Percentiles rank a stretch among this genome's conserved stretches.
Evolutionary conservation across 2,113 vertebrate genomes (phyloP).

Genomic region (Lycaon pictus): DNA sequence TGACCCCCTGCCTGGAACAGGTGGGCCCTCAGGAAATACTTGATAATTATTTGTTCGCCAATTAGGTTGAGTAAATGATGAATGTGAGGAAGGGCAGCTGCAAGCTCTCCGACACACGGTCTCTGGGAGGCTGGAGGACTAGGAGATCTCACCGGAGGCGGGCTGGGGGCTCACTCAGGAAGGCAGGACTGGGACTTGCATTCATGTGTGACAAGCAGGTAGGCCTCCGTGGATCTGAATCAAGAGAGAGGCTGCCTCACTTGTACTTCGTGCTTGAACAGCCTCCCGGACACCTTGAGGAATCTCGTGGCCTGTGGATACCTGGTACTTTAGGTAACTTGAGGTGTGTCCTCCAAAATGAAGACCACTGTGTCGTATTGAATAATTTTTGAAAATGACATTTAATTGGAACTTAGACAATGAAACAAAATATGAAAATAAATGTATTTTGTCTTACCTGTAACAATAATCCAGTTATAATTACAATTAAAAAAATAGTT

Average conservation of each 20-base stretch:
- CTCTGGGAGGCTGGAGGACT: neutral
- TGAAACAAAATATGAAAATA: neutral
- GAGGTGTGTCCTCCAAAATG: neutral
- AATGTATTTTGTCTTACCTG: neutral
- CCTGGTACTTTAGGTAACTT: accelerated
- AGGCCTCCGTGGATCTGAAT: accelerated
- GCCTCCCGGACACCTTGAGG: neutral
- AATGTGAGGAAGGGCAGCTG: accelerated
- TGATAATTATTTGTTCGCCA: neutral
- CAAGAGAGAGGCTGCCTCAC: no score
- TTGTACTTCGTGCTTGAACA: accelerated
- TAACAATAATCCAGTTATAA: neutral
- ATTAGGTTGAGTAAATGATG: no score
- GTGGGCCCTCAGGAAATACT: no score
- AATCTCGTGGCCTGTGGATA: accelerated
- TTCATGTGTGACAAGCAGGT: accelerated
- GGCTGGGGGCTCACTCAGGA: no score
- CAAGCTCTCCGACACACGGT: accelerated
- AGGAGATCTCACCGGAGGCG: no score
- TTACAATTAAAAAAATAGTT: neutral
- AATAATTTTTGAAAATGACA: neutral
- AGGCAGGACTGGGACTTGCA: accelerated
- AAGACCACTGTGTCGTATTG: neutral
- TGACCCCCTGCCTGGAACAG: neutral
- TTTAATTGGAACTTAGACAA: neutral